Base-by-base conservation (phyloP, 2,113 vertebrate genomes). In the Alethe castanea region DNA sequence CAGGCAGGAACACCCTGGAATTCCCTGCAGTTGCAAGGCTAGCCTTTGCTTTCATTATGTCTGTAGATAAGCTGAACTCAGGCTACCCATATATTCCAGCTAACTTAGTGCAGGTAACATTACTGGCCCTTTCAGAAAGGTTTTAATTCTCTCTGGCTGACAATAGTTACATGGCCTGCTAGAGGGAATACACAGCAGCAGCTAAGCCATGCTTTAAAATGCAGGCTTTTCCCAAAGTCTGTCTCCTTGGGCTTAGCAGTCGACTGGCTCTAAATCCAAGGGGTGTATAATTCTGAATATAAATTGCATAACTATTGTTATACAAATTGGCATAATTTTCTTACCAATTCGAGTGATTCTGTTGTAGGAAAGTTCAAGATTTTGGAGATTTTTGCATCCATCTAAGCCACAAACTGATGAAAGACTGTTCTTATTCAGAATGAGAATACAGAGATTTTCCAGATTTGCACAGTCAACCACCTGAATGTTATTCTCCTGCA, bases 331-430 rank as follows among this genome's bases (percentile, higher is more conserved):
- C 79, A 52, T 65, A 9, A 1, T 38, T 53, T 81, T 81, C 99
- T 98, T 97, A 99, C 99, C 98, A 69, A 99, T 98, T 93, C 98
- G 98, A 26, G 98, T 99, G 95, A 99, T 98, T 97, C 94, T 98
- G 89, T 99, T 99, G 95, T 98, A 94, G 7, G 99, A 99, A 50
- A 99, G 94, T 89, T 99, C 98, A 77, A 99, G 98, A 86, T 96
- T 95, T 16, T 95, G 96, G 62, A 99, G 92, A 96, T 98, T 98
- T 83, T 91, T 97, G 67, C 98, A 99, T n/a, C 98, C 98, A 57
- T 96, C 97, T 91, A 99, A 95, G 59, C 99, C 99, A 60, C 97
- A 98, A 93, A 99, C 92, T 76, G 98, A 99, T n/a, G 98, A 98
- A 90, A 99, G 97, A 29, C 92, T 95, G 95, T 99, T 99, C 95